Percentiles rank a stretch among this genome's conserved stretches.
phyloP scores from a whole-genome alignment of 2,797 vertebrate species.

The Mormyrus proboscirostris region DNA sequence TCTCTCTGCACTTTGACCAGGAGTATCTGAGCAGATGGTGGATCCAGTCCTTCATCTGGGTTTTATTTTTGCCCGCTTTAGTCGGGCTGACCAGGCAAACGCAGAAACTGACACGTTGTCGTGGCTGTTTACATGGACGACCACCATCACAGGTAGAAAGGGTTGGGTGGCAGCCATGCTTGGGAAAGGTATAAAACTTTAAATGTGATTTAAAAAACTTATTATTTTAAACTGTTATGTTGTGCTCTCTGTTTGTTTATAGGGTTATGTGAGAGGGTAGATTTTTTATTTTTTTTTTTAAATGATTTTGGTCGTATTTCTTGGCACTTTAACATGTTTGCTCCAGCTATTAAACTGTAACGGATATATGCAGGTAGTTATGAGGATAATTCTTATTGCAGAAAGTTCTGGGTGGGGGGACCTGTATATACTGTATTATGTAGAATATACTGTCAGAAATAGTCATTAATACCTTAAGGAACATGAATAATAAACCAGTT shows the following conservation, averaged over 20 bases:
- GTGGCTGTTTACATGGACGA: background rate
- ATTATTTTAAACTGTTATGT: background rate
- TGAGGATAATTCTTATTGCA: background rate
- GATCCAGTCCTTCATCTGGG: background rate
- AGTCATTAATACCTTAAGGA: background rate
- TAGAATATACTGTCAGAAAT: background rate
- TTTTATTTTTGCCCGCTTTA: background rate
- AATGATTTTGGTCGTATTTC: background rate
- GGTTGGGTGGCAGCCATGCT: background rate
- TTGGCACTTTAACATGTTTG: background rate
- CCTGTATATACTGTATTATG: background rate
- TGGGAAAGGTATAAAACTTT: background rate
- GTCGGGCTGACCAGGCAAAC: background rate
- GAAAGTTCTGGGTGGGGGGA: background rate
- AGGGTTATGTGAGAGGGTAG: background rate
- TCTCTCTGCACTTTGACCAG: background rate
- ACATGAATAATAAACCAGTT: background rate
- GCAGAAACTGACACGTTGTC: background rate
- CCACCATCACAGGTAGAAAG: background rate
- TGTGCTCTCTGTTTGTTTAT: background rate
- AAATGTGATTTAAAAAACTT: background rate
- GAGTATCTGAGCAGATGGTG: background rate
- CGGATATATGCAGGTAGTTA: background rate
- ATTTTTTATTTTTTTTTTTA: background rate
- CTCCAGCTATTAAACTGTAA: background rate